phyloP scores from a whole-genome alignment of 2,113 vertebrate genomes.

The Strix uralensis region DNA sequence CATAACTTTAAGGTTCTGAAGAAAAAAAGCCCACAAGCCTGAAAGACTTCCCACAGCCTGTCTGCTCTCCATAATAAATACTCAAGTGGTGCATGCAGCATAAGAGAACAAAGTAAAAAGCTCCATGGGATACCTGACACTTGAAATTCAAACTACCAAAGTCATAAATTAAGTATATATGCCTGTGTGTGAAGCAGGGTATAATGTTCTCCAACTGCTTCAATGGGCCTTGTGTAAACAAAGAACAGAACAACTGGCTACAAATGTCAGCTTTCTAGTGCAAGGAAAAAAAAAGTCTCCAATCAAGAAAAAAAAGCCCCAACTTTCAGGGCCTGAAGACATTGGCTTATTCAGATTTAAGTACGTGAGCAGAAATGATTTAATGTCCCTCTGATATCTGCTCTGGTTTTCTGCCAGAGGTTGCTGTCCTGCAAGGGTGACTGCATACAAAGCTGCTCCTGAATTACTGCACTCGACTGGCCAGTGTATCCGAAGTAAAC shows the following conservation, averaged over 20 bases:
- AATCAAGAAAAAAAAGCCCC: neutral
- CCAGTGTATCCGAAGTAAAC: neutral
- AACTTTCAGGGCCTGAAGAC: neutral
- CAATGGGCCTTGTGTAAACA: slow-evolving; percentile 23
- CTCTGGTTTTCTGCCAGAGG: neutral
- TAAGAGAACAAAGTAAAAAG: slow-evolving; percentile 33
- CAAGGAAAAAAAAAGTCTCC: neutral
- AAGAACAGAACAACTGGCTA: slow-evolving; percentile 4
- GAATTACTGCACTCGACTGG: neutral
- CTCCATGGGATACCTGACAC: slow-evolving; percentile 13
- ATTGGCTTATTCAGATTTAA: neutral
- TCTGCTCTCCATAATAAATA: neutral
- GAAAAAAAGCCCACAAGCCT: neutral
- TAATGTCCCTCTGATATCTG: neutral
- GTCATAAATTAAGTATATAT: slow-evolving; percentile 49
- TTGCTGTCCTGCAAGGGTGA: neutral
- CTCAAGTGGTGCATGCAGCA: neutral
- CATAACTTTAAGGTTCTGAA: neutral
- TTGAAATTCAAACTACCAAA: slow-evolving; percentile 15
- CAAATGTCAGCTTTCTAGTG: neutral
- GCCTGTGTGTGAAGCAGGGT: neutral
- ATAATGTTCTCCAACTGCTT: slow-evolving; percentile 11
- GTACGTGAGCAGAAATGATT: neutral
- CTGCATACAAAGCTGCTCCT: neutral
- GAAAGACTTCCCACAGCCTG: neutral